A percentile compares a stretch with the other conserved stretches of the same genome.
phyloP scores from a whole-genome alignment of 2,113 vertebrate genomes.

The Menura novaehollandiae region DNA sequence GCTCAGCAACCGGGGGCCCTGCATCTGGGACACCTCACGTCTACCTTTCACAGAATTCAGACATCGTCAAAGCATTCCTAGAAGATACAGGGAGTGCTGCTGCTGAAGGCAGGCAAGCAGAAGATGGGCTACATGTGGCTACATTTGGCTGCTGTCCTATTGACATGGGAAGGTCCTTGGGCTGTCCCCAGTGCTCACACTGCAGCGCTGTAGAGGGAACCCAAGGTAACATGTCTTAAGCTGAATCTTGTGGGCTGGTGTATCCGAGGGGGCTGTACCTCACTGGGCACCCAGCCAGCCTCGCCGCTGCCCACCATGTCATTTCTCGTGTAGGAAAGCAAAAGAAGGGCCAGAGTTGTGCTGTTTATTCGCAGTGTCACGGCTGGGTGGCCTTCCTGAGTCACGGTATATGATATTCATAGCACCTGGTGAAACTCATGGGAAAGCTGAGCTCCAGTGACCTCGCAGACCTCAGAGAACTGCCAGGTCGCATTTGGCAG shows the following conservation, averaged over 20 bases:
- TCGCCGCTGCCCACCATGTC: not conserved
- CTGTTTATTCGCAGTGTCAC: not conserved
- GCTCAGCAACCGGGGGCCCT: not conserved
- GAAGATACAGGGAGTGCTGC: not conserved
- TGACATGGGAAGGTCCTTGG: not conserved
- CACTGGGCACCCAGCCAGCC: not conserved
- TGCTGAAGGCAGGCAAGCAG: not conserved
- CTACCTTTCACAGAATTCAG: not conserved
- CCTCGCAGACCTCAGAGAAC: not conserved
- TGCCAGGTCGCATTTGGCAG: not conserved
- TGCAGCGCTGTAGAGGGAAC: not conserved
- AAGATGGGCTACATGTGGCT: not conserved
- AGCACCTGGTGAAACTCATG: not conserved
- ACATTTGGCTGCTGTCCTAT: not conserved
- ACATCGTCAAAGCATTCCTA: not conserved
- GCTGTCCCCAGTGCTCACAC: not conserved
- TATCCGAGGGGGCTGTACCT: not conserved
- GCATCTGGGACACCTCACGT: not conserved
- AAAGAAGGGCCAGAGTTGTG: not conserved
- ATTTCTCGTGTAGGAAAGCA: not conserved
- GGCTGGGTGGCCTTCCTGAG: not conserved
- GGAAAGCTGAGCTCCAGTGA: constrained; percentile 27
- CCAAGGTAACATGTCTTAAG: fast-evolving
- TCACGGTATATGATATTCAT: not conserved
- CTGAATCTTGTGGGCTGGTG: not conserved